Evolutionary conservation across 2,113 vertebrate species (phyloP).

Genomic region (Cranoglanis bouderius): DNA sequence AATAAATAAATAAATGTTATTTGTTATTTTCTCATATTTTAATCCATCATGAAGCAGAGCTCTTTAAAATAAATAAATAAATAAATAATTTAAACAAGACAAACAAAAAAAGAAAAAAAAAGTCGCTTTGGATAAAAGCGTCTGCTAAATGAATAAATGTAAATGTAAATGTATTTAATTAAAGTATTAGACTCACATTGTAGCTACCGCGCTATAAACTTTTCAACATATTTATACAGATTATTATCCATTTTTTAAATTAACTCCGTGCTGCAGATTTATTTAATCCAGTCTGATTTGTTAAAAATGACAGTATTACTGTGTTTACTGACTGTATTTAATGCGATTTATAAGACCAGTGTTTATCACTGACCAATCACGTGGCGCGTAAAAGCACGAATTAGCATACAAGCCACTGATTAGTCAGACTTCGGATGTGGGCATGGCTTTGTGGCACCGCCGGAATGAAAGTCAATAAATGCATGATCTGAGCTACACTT

Average conservation of each 20-base stretch:
- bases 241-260: neutral
- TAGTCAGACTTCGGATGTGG: neutral
- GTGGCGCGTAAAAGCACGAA: neutral
- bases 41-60: neutral
- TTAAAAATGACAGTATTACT: neutral
- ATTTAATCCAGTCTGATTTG: neutral
- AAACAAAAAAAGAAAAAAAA: neutral
- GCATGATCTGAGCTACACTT: neutral
- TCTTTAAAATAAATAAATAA: neutral
- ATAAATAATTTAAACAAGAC: neutral
- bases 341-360: neutral
- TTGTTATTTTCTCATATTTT: neutral
- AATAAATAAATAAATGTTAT: neutral
- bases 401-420: neutral
- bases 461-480: conserved; percentile 22
- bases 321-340: neutral
- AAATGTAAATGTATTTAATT: no score
- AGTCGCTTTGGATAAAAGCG: no score
- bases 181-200: neutral
- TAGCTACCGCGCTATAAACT: neutral
- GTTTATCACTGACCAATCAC: neutral
- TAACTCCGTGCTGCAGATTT: neutral
- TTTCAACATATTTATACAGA: neutral
- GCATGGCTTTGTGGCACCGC: neutral
- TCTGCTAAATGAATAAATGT: no score